Base-by-base conservation (phyloP, 2,797 vertebrate genomes). In the Neopelma chrysocephalum region DNA sequence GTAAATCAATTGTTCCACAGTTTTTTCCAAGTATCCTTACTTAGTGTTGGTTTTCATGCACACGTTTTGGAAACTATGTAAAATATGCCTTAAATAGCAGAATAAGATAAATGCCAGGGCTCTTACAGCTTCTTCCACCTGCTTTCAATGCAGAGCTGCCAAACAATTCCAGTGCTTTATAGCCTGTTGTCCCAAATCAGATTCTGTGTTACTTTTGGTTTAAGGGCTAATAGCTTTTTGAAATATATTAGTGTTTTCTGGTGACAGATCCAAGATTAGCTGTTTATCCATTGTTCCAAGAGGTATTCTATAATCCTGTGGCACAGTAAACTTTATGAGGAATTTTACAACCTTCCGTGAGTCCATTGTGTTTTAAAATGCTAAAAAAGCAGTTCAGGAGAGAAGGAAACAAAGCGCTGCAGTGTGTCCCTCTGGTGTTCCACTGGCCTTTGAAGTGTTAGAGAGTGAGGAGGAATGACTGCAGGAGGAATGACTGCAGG, bases 151-250 rank as follows among this genome's bases (percentile, higher is more conserved):
- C 69, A 71, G 80, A 89, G 32, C 76, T 96, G 91, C 91, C 92
- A 95, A 83, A 97, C 82, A 68, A 51, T 96, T 95, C 87, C 87
- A 58, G 73, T 94, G 87, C 62, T 94, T 96, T 95, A 96, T 93
- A 93, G 94, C 51, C 58, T 87, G 78, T 94, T 94, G 83, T 65
- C 90, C 81, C 91, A 89, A 90, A 96, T 96, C 93, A 95, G 94
- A 95, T 94, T 92, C 94, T 45, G 68, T 78, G 86, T 90, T 96
- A 82, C 88, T 96, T 96, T 96, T 96, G 92, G 93, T 97, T 96
- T 96, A 94, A 93, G 94, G 73, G 93, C 87, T 94, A 97, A 97
- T 96, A 91, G 89, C 89, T 96, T 97, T 95, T 93, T 94, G 87
- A 96, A 97, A 96, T 94, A 93, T 92, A 93, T 96, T 94, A 90